Evolutionary conservation across 2,797 vertebrate species (phyloP).

Genomic region (Thunnus albacares): DNA sequence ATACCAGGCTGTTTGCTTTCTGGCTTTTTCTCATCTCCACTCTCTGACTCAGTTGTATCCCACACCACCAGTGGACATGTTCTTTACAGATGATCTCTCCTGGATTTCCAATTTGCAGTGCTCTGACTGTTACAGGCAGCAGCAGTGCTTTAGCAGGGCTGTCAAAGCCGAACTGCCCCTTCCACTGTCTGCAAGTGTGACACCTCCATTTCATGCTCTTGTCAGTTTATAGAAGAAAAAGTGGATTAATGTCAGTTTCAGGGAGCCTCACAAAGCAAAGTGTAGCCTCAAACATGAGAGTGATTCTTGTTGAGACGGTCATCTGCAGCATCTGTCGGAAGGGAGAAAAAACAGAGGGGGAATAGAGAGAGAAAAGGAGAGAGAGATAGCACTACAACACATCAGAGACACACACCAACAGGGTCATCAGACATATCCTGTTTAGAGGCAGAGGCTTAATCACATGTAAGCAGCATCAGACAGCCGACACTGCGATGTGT

Average conservation of each 20-base stretch:
- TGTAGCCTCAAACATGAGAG: constrained; percentile 74
- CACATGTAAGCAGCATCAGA: constrained; percentile 79
- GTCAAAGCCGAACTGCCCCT: constrained; percentile 64
- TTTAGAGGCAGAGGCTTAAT: constrained; percentile 80
- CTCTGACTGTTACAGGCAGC: constrained; percentile 79
- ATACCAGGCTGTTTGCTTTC: constrained; percentile 59
- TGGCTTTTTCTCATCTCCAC: constrained; percentile 40
- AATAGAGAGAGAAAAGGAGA: constrained; percentile 11
- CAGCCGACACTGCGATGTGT: constrained; percentile 70
- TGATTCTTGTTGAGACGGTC: constrained; percentile 77
- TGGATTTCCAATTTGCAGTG: constrained; percentile 85
- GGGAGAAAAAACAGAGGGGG: constrained; percentile 22
- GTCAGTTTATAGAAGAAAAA: constrained; percentile 85
- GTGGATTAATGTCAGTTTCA: constrained; percentile 86
- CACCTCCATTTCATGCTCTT: constrained; percentile 81
- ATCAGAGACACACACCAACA: constrained; percentile 47
- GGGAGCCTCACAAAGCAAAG: constrained; percentile 80
- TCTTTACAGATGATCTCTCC: constrained; percentile 87
- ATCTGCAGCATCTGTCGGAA: constrained; percentile 62
- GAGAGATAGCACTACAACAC: constrained; percentile 34
- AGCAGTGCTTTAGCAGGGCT: constrained; percentile 72
- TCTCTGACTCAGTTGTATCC: constrained; percentile 56
- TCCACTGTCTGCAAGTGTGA: constrained; percentile 76
- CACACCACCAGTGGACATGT: constrained; percentile 71
- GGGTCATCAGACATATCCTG: constrained; percentile 72